A percentile compares a stretch with the other conserved stretches of the same genome.
Evolutionary conservation across 1,140 invertebrate species (phyloP).

Genomic region (Leptinotarsa texana): DNA sequence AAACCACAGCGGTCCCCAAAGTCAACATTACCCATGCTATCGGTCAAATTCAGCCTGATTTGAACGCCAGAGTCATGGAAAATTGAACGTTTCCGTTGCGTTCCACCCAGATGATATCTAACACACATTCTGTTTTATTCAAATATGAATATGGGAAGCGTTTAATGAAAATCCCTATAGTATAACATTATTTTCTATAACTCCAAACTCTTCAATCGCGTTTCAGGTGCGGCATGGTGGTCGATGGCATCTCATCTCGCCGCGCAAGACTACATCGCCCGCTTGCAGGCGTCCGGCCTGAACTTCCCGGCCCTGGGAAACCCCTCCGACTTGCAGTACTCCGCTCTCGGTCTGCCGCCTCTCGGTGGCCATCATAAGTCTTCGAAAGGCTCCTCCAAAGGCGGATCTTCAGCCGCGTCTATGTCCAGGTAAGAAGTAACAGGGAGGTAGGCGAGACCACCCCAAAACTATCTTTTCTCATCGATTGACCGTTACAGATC

Average conservation of each 20-base stretch:
- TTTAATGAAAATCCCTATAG: no score
- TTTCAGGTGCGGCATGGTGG: constrained; percentile 80
- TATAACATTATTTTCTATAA: no score
- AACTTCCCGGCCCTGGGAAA: constrained; percentile 63
- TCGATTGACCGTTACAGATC: constrained; percentile 1
- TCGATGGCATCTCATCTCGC: constrained; percentile 84
- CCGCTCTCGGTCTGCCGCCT: constrained; percentile 48
- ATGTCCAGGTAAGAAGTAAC: not conserved
- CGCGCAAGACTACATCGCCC: constrained; percentile 80
- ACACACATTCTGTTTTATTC: no score
- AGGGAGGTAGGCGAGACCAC: not conserved
- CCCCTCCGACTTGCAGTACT: constrained; percentile 55
- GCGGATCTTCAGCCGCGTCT: constrained; percentile 11
- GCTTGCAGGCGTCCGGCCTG: constrained; percentile 75
- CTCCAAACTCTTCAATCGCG: no score
- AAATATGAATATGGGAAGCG: no score
- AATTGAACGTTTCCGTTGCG: no score
- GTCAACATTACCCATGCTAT: no score
- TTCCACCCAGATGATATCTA: no score
- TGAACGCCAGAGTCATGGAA: no score
- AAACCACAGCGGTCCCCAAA: no score
- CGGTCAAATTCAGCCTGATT: no score
- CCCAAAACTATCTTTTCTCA: no score
- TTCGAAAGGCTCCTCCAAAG: constrained; percentile 36
- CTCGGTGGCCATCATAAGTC: constrained; percentile 55